Conservation (phyloP, 2,113 vertebrate species). For the Chloropsis hardwickii region DNA sequence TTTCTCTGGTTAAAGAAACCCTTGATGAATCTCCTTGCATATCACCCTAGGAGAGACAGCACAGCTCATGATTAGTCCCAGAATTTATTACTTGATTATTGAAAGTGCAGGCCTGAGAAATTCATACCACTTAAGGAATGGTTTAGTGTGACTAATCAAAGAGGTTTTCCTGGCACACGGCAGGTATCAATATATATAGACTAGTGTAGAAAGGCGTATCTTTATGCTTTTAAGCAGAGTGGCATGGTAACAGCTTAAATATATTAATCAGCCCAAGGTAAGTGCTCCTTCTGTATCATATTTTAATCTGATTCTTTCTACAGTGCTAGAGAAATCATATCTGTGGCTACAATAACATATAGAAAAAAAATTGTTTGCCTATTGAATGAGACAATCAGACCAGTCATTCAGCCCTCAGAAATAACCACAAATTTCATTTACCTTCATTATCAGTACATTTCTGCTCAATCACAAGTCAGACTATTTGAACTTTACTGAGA, state of each 20-base stretch:
- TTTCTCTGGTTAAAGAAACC: slow-evolving; percentile 5
- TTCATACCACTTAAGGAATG: slow-evolving; percentile 59
- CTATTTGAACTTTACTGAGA: slow-evolving; percentile 39
- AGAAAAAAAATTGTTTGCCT: slow-evolving; percentile 65
- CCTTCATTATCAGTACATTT: slow-evolving; percentile 61
- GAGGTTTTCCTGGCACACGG: slow-evolving; percentile 67
- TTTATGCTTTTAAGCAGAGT: slow-evolving; percentile 67
- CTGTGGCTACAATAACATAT: slow-evolving; percentile 39
- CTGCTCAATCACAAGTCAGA: slow-evolving; percentile 30
- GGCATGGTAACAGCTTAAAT: slow-evolving; percentile 38
- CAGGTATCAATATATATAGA: slow-evolving; percentile 65
- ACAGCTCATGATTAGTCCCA: slow-evolving; percentile 28
- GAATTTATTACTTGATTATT: slow-evolving; percentile 73
- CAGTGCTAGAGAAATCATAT: slow-evolving; percentile 54
- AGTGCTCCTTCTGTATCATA: slow-evolving; percentile 56
- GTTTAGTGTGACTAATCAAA: slow-evolving; percentile 73
- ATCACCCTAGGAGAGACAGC: background rate
- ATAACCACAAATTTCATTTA: slow-evolving; percentile 51
- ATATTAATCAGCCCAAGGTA: slow-evolving; percentile 71
- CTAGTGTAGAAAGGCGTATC: slow-evolving; percentile 30
- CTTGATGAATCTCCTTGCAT: background rate
- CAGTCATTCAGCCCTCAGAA: slow-evolving; percentile 21
- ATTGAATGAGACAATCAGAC: slow-evolving; percentile 46
- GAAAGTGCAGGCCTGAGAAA: slow-evolving; percentile 55
- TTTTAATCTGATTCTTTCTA: slow-evolving; percentile 69